These are phyloP conservation scores for Bombyx mori DNA, from an alignment of 1,140 invertebrate genomes.

Conservation along the genomic window ASM3026992v2 NC_085107.1:6179001-6179500, in stretches of 20 bases:
- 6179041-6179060: no score
- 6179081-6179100: no score
- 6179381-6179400: slow-evolving; percentile 82
- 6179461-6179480: slow-evolving; percentile 79
- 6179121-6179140: no score
- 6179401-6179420: slow-evolving; percentile 88
- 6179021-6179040: no score
- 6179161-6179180: no score
- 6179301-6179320: slow-evolving; percentile 88
- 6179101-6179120: no score
- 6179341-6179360: slow-evolving; percentile 85
- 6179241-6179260: slow-evolving; percentile 80
- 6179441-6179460: slow-evolving; percentile 82
- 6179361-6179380: slow-evolving; percentile 79
- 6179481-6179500: slow-evolving; percentile 70
- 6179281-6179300: slow-evolving; percentile 84
- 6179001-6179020: no score
- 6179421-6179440: slow-evolving; percentile 87
- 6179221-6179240: slow-evolving; percentile 81
- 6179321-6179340: slow-evolving; percentile 77
- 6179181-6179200: slow-evolving; percentile 79
- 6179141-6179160: no score
- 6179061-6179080: no score
- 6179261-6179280: slow-evolving; percentile 86
- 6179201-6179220: slow-evolving; percentile 82